phyloP scores from a whole-genome alignment of 2,113 vertebrate species.

The Tetraodon nigroviridis region DNA sequence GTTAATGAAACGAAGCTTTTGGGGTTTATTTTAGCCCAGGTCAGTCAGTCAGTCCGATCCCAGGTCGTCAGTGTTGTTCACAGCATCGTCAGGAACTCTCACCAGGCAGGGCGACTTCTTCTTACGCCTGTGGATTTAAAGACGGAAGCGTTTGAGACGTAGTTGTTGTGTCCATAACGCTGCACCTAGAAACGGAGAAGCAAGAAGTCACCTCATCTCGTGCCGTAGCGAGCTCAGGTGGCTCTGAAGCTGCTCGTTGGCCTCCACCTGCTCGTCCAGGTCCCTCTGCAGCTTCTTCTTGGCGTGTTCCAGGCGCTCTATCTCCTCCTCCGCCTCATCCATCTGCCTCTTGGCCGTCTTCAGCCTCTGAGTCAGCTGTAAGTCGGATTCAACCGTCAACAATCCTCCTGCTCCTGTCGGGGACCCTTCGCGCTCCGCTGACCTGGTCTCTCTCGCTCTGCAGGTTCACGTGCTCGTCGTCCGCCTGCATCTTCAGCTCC shows the following conservation, averaged over 20 bases:
- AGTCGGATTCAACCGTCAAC: conserved; percentile 13
- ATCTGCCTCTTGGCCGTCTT: conserved; percentile 94
- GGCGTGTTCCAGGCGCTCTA: conserved; percentile 86
- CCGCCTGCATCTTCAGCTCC: conserved; percentile 89
- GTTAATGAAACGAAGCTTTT: conserved; percentile 36
- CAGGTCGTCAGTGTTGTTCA: conserved; percentile 45
- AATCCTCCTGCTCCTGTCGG: neutral
- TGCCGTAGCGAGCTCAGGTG: conserved; percentile 81
- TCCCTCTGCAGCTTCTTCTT: conserved; percentile 95
- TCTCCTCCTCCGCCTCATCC: conserved; percentile 94
- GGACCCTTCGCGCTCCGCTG: neutral
- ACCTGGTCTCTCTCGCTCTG: conserved; percentile 91
- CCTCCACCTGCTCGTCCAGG: conserved; percentile 88
- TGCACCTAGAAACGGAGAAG: neutral
- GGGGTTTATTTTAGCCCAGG: neutral
- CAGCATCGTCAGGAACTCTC: conserved; percentile 46
- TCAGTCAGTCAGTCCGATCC: conserved; percentile 55
- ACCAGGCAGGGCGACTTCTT: conserved; percentile 55
- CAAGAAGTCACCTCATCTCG: conserved; percentile 79
- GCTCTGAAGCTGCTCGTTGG: conserved; percentile 85
- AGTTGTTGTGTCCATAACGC: neutral
- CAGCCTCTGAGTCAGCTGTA: conserved; percentile 87
- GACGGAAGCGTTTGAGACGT: neutral
- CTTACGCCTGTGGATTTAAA: conserved; percentile 53
- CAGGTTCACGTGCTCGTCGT: conserved; percentile 85